A percentile compares a stretch with the other conserved stretches of the same genome.
phyloP scores from a whole-genome alignment of 1,140 invertebrate species.

The Macrotrachela quadricornifera region DNA sequence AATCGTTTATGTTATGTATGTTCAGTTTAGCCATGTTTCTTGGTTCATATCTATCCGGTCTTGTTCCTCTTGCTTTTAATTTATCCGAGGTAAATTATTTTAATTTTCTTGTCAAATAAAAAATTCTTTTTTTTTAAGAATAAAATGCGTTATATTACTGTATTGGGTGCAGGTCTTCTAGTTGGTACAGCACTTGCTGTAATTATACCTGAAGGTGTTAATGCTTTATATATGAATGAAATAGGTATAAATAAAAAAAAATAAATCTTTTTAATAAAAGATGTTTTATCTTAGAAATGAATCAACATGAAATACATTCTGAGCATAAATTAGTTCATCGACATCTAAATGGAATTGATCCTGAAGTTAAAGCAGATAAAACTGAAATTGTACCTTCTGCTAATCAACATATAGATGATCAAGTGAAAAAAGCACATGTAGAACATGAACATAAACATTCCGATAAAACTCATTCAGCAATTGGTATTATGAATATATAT shows the following conservation, averaged over 20 bases:
- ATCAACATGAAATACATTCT: too few species aligned
- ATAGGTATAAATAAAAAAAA: conserved; percentile 8
- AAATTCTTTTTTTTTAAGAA: conserved; percentile 42
- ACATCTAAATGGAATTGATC: too few species aligned
- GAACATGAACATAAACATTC: too few species aligned
- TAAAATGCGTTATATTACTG: conserved; percentile 71
- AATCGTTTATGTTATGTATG: conserved; percentile 44
- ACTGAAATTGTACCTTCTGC: too few species aligned
- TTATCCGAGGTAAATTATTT: conserved; percentile 63
- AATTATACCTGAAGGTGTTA: conserved; percentile 92
- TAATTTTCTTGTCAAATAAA: not conserved
- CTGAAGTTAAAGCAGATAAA: too few species aligned
- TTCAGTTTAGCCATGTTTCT: conserved; percentile 71
- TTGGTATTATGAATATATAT: too few species aligned
- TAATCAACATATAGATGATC: too few species aligned
- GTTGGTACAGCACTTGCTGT: conserved; percentile 89
- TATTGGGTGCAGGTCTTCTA: conserved; percentile 83
- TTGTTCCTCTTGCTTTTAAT: conserved; percentile 67
- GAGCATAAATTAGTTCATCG: too few species aligned
- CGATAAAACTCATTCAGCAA: too few species aligned
- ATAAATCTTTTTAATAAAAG: too few species aligned
- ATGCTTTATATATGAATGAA: conserved; percentile 44
- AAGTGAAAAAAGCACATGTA: too few species aligned
- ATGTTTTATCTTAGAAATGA: too few species aligned
- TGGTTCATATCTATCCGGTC: conserved; percentile 76